Conservation (phyloP, 2,888 invertebrate genomes). For the Orthosia cruda region DNA sequence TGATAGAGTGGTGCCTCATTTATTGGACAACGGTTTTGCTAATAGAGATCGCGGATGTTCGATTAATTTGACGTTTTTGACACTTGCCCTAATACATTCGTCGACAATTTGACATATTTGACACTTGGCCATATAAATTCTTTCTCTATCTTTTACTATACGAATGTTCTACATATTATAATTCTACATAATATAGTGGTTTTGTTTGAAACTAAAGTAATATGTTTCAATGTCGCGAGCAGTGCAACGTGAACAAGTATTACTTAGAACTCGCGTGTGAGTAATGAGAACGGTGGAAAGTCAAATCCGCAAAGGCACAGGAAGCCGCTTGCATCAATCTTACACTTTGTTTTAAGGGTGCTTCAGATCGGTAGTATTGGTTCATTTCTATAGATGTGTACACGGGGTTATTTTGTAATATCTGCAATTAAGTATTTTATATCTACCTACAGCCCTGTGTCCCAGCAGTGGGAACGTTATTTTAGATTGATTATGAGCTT, state of each 20-base stretch:
- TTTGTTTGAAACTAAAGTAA: not conserved
- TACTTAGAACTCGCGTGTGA: constrained; percentile 70
- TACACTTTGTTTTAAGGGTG: constrained; percentile 22
- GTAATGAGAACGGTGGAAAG: constrained; percentile 76
- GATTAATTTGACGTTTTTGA: constrained; percentile 11
- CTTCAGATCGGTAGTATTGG: constrained; percentile 16
- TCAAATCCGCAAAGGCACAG: constrained; percentile 75
- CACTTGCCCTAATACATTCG: not conserved
- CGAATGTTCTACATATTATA: not conserved
- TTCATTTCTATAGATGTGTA: no score
- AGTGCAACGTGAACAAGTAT: constrained; percentile 19
- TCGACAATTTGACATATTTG: constrained; percentile 9
- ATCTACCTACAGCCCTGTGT: no score
- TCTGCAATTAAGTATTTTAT: no score
- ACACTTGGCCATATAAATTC: not conserved
- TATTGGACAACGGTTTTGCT: constrained; percentile 12
- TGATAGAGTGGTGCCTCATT: constrained; percentile 13
- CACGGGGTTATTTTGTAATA: no score
- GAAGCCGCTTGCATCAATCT: constrained; percentile 52
- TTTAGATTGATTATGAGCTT: no score
- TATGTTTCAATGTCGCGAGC: constrained; percentile 10
- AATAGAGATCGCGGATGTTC: constrained; percentile 10
- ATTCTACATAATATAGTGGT: no score
- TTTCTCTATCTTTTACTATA: not conserved
- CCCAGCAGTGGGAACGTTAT: no score